These are phyloP conservation scores for Pantherophis alleghaniensis DNA, from an alignment of 2,797 vertebrate species.

Conservation along the genomic window DNA sequence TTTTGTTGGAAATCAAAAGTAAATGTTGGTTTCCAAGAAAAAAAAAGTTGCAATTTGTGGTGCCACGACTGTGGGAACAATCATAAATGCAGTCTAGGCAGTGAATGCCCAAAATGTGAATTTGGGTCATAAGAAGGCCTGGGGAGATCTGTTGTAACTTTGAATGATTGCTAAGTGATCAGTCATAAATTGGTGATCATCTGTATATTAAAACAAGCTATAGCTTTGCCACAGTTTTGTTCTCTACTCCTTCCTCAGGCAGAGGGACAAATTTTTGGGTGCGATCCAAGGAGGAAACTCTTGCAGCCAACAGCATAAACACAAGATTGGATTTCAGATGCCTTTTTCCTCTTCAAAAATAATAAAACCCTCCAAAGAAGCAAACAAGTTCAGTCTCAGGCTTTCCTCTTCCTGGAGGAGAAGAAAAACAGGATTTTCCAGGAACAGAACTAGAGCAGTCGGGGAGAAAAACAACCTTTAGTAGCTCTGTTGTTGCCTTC, in stretches of 20 bases:
- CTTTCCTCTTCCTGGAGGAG: neutral
- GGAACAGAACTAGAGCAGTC: neutral
- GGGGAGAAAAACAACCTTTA: neutral
- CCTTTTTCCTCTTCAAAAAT: constrained; percentile 3
- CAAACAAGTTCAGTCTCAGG: neutral
- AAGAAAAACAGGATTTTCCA: neutral
- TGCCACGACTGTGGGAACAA: neutral
- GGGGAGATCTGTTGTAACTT: neutral
- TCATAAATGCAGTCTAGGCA: neutral
- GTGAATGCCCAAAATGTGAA: neutral
- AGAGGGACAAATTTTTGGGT: neutral
- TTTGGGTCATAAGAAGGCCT: neutral
- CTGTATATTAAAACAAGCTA: neutral
- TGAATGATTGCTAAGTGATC: neutral
- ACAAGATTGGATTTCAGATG: constrained; percentile 4
- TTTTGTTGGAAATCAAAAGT: neutral
- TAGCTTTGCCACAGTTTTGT: neutral
- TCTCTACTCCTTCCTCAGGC: constrained; percentile 4
- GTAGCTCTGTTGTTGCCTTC: neutral
- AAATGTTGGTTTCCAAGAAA: neutral
- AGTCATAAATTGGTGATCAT: neutral
- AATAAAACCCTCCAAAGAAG: neutral
- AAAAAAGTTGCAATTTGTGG: neutral
- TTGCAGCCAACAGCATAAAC: constrained; percentile 22
- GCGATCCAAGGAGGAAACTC: neutral